Percentiles rank a stretch among this genome's conserved stretches.
phyloP scores from a whole-genome alignment of 2,113 vertebrate species.

The Podarcis raffonei region DNA sequence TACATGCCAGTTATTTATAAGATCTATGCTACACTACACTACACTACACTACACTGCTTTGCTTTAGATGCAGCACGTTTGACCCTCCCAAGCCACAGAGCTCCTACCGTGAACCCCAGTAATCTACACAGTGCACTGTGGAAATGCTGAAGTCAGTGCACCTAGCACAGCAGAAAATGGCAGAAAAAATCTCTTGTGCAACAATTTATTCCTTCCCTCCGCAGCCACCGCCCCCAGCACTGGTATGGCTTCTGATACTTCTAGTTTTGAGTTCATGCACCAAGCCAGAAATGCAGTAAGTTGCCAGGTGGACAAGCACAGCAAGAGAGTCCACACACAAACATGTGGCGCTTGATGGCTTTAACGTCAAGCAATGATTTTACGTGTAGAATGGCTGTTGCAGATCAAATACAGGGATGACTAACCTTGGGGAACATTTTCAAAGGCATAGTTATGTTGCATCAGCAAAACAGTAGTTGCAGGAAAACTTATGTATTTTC shows the following conservation, averaged over 20 bases:
- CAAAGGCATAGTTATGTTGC: not conserved
- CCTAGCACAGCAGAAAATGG: not conserved
- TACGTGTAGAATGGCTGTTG: not conserved
- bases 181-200: not conserved
- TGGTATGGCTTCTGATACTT: not conserved
- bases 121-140: not conserved
- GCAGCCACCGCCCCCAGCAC: too few species aligned
- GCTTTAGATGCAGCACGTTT: not conserved
- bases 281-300: not conserved
- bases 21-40: not conserved
- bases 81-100: not conserved
- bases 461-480: not conserved
- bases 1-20: not conserved
- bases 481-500: not conserved
- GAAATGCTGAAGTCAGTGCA: not conserved
- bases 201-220: not conserved
- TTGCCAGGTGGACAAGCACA: not conserved
- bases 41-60: not conserved
- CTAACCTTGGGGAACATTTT: not conserved
- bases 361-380: not conserved
- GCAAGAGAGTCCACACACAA: not conserved
- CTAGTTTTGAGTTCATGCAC: not conserved
- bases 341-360: not conserved
- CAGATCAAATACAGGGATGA: not conserved
- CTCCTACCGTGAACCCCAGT: not conserved